Base-by-base conservation (phyloP, 2,113 vertebrate species). In the Etia nguti region DNA sequence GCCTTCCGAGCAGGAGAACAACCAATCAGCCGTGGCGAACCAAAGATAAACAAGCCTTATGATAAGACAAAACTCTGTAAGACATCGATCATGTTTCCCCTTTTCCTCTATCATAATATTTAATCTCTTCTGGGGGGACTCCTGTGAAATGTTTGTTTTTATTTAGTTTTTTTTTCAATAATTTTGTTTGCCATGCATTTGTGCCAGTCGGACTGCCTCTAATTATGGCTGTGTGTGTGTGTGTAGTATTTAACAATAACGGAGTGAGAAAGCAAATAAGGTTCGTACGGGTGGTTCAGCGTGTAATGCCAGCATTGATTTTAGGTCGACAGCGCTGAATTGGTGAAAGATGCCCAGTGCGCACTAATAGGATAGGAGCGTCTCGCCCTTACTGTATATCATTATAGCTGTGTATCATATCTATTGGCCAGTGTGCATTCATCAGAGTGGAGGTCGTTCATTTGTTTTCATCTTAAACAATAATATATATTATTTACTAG, bases 11-110 rank as follows among this genome's bases (percentile, higher is more conserved):
- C 90, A 56, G 90, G 90, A 82, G 89, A 89, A 80, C 90, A 82
- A 85, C 91, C 95, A 92, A 93, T 94, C 94, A 94, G 90, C 92
- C 93, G 95, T 75, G 93, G 90, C 57, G 55, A 92, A 91, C 92
- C 95, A 94, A 95, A 95, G 95, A 96, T 95, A 95, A 96, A 96
- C 95, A 94, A 95, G 95, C 95, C 94, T 94, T 93, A 95, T 95
- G 95, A 95, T 92, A 88, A 92, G 82, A 92, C 82, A 18, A 86
- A 95, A 95, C 93, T 94, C 92, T 94, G 94, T 96, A 94, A 95
- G 94, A 91, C 34, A 79, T 57, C 10, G 0, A 22, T 81, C 13
- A 48, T 70, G 6, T 83, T 86, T 59, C 9, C 36, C 77, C 38
- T 52, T 57, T 68, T 5, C 11, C 6, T 18, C 4, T 36, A 20